A percentile compares a stretch with the other conserved stretches of the same genome.
Conservation (phyloP, 2,113 vertebrate species). For the Notothenia coriiceps region DNA sequence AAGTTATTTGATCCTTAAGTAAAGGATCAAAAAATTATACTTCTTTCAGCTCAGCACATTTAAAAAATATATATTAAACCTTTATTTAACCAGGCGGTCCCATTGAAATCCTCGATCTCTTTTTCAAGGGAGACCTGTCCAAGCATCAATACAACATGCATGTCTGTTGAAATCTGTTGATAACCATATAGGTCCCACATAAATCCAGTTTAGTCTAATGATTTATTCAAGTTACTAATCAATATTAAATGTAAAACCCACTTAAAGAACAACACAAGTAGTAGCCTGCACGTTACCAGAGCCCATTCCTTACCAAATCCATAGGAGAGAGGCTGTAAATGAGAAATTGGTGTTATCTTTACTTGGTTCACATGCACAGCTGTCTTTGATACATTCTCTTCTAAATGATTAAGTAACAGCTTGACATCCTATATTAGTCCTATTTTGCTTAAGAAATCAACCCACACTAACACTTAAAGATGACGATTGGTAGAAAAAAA, state of each 20-base stretch:
- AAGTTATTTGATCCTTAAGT: no score
- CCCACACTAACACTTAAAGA: neutral
- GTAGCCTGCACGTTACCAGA: neutral
- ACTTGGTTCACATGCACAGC: neutral
- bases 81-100: no score
- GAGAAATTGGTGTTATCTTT: neutral
- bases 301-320: neutral
- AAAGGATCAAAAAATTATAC: no score
- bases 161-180: neutral
- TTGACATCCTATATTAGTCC: no score
- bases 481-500: neutral
- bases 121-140: no score
- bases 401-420: neutral
- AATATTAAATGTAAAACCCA: neutral
- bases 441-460: constrained; percentile 1
- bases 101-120: no score
- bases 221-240: no score
- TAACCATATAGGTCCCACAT: neutral
- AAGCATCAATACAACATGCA: neutral
- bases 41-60: no score
- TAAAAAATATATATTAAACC: no score
- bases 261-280: neutral
- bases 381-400: neutral
- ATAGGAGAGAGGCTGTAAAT: neutral
- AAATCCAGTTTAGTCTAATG: no score